Evolutionary conservation across 2,888 invertebrate species (phyloP).

Genomic region (Acrocyrtus sp.): DNA sequence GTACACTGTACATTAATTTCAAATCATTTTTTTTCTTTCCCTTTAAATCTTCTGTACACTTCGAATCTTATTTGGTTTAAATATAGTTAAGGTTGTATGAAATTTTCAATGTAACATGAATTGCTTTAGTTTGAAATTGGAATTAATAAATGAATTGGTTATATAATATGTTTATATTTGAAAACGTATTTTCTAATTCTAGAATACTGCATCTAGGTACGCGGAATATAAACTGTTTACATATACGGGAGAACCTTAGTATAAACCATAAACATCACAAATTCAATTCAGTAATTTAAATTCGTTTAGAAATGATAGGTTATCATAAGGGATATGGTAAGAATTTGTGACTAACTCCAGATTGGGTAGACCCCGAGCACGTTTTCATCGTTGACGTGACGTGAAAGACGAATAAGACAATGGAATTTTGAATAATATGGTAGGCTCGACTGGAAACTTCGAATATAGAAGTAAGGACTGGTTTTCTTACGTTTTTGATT

Average conservation of each 20-base stretch:
- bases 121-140: constrained; percentile 14
- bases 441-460: no score
- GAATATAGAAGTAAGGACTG: no score
- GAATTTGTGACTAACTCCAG: no score
- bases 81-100: neutral
- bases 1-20: neutral
- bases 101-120: neutral
- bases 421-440: no score
- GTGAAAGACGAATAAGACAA: no score
- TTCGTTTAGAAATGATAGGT: neutral
- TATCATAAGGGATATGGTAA: neutral
- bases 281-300: neutral
- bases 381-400: no score
- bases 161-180: neutral
- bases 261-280: neutral
- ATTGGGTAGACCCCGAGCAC: no score
- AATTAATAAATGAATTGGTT: constrained; percentile 35
- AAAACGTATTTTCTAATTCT: neutral
- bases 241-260: no score
- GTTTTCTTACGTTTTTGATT: no score
- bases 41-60: neutral
- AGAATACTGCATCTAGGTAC: neutral
- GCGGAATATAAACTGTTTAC: no score
- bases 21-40: neutral
- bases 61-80: constrained; percentile 1